phyloP scores from a whole-genome alignment of 2,888 invertebrate species.

The Thecophora atra region DNA sequence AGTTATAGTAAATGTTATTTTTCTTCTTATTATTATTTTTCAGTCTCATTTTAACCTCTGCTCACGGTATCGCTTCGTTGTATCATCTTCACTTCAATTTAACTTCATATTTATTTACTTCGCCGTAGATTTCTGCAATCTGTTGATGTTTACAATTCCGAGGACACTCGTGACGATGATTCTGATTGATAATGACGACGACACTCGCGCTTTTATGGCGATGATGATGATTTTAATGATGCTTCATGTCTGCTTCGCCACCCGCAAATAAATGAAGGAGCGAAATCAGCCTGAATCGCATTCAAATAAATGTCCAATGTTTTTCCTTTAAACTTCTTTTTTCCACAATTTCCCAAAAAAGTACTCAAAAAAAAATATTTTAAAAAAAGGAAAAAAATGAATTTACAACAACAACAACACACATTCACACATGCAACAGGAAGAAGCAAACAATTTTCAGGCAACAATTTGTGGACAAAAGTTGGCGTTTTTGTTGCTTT shows the following conservation, averaged over 20 bases:
- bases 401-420: conserved; percentile 15
- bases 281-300: conserved; percentile 11
- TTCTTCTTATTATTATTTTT: neutral
- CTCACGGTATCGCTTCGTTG: conserved; percentile 34
- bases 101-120: conserved; percentile 37
- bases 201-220: conserved; percentile 1
- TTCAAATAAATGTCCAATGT: conserved; percentile 35
- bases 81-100: conserved; percentile 1
- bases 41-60: neutral
- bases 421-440: conserved; percentile 24
- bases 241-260: neutral
- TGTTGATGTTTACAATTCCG: conserved; percentile 29
- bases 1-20: neutral
- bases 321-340: neutral
- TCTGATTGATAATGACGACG: neutral
- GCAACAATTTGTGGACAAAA: conserved; percentile 41
- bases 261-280: neutral
- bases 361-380: neutral
- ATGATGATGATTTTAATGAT: conserved; percentile 4
- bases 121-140: conserved; percentile 11
- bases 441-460: conserved; percentile 50
- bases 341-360: neutral
- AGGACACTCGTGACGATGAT: neutral
- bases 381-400: neutral
- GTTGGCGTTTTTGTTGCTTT: conserved; percentile 34